phyloP scores from a whole-genome alignment of 2,888 invertebrate genomes.

The Pediacus dermestoides region DNA sequence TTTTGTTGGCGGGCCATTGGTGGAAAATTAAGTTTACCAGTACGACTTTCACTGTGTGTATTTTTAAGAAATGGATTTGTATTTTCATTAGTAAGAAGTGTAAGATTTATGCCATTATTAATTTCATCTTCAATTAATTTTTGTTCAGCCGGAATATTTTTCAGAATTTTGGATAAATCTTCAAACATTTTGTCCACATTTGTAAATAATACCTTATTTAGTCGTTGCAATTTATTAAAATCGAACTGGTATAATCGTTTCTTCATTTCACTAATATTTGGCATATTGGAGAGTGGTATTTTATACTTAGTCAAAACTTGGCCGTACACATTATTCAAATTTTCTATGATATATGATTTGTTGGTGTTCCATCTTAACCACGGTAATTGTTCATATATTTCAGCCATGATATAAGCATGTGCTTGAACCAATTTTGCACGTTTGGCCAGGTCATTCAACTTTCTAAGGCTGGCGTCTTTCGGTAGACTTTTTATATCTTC shows the following conservation, averaged over 20 bases:
- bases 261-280: constrained; percentile 97
- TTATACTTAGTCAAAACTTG: constrained; percentile 89
- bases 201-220: constrained; percentile 88
- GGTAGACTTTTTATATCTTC: constrained; percentile 93
- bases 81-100: too few species aligned
- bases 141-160: constrained; percentile 93
- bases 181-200: constrained; percentile 94
- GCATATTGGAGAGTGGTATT: constrained; percentile 97
- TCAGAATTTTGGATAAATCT: constrained; percentile 94
- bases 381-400: constrained; percentile 95
- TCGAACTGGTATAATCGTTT: constrained; percentile 82
- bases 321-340: constrained; percentile 84
- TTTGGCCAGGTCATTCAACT: constrained; percentile 97
- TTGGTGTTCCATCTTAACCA: constrained; percentile 95
- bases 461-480: constrained; percentile 91
- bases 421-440: constrained; percentile 96
- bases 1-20: too few species aligned
- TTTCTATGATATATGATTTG: constrained; percentile 96
- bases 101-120: too few species aligned
- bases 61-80: too few species aligned
- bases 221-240: constrained; percentile 88
- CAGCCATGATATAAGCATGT: constrained; percentile 96
- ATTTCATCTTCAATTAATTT: too few species aligned
- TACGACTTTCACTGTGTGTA: too few species aligned
- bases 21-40: too few species aligned